Evolutionary conservation across 2,888 invertebrate species (phyloP).

Genomic region (Tetranychus piercei): DNA sequence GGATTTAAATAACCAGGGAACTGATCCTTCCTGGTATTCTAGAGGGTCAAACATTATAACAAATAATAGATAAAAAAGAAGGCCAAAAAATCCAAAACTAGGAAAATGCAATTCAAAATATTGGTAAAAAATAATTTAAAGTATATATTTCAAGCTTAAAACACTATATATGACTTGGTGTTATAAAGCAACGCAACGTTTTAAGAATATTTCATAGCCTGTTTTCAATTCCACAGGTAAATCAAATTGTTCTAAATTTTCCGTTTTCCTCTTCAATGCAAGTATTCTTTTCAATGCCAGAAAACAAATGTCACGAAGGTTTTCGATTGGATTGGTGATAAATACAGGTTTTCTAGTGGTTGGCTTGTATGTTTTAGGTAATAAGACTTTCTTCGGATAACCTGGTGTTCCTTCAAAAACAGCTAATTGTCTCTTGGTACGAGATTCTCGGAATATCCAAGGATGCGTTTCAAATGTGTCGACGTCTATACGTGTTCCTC

Average conservation of each 20-base stretch:
- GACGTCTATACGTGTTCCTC: neutral
- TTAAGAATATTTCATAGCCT: neutral
- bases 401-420: neutral
- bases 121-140: neutral
- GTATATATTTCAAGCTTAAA: neutral
- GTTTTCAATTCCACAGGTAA: neutral
- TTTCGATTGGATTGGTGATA: neutral
- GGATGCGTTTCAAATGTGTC: slow-evolving; percentile 3
- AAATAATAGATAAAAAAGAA: neutral
- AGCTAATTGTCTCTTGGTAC: neutral
- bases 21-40: slow-evolving; percentile 8
- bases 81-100: neutral
- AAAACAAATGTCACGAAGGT: neutral
- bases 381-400: neutral
- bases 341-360: neutral
- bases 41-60: slow-evolving; percentile 7
- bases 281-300: neutral
- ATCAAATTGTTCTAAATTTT: neutral
- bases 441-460: slow-evolving; percentile 2
- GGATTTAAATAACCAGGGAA: slow-evolving; percentile 7
- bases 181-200: neutral
- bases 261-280: neutral
- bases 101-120: neutral
- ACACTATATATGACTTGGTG: neutral
- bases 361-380: neutral